Percentiles rank a stretch among this genome's conserved stretches.
phyloP scores from a whole-genome alignment of 2,888 invertebrate species.

The Mongoloraphidia duomilia region DNA sequence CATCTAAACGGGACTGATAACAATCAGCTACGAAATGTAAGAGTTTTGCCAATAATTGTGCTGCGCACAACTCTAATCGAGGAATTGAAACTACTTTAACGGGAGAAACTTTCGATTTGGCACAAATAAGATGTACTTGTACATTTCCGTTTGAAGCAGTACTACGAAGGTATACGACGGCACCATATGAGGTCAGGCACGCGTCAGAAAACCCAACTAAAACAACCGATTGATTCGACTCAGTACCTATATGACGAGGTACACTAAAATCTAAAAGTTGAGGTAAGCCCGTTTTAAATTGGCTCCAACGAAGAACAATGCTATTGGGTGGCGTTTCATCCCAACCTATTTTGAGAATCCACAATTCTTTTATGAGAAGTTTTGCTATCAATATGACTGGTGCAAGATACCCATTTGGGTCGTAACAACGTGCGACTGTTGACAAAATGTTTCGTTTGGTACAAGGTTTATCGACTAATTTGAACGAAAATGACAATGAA shows the following conservation, averaged over 20 bases:
- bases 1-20: background rate
- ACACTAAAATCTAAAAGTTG: conserved; percentile 3
- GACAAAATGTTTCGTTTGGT: too few species aligned
- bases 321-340: conserved; percentile 5
- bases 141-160: background rate
- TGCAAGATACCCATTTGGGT: too few species aligned
- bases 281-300: conserved; percentile 6
- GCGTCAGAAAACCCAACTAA: conserved; percentile 9
- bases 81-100: conserved; percentile 10
- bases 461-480: too few species aligned
- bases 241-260: conserved; percentile 1
- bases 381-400: conserved; percentile 5
- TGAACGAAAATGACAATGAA: too few species aligned
- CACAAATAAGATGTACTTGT: conserved; percentile 3
- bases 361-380: conserved; percentile 8
- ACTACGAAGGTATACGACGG: conserved; percentile 10
- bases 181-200: conserved; percentile 8
- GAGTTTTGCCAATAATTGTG: conserved; percentile 9
- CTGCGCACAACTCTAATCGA: conserved; percentile 11
- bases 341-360: conserved; percentile 7
- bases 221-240: conserved; percentile 2
- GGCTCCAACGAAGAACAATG: conserved; percentile 1
- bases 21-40: background rate
- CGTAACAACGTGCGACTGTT: too few species aligned
- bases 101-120: conserved; percentile 10